A percentile compares a stretch with the other conserved stretches of the same genome.
These are phyloP conservation scores for Scelioninae gen. 1 DNA, from an alignment of 2,888 invertebrate genomes.

Conservation along the genomic window DNA sequence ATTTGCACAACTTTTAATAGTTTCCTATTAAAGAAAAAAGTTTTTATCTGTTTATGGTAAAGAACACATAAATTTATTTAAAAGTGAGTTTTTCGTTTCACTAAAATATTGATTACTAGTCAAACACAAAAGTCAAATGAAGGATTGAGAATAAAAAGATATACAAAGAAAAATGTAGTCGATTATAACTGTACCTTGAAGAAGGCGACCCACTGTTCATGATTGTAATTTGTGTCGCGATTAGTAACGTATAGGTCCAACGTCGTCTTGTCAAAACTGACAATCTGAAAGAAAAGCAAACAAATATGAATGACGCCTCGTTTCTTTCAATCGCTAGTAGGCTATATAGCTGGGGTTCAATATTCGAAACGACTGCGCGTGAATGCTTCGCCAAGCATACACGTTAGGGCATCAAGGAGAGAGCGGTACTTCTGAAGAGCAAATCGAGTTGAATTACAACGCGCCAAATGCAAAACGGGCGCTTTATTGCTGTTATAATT, in stretches of 20 bases:
- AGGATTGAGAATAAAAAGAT: conserved; percentile 18
- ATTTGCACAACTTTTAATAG: no score
- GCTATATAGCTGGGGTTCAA: conserved; percentile 34
- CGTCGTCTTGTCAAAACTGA: conserved; percentile 85
- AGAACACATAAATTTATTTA: no score
- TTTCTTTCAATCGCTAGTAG: conserved; percentile 57
- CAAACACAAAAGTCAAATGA: conserved; percentile 14
- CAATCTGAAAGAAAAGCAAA: conserved; percentile 83
- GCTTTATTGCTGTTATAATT: conserved; percentile 70
- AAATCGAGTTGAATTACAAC: conserved; percentile 69
- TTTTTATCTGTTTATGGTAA: no score
- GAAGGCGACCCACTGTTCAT: conserved; percentile 90
- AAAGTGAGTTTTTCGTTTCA: conserved; percentile 15
- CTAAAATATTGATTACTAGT: conserved; percentile 35
- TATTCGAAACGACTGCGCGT: conserved; percentile 39
- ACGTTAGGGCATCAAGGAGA: conserved; percentile 39
- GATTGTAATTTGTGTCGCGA: conserved; percentile 88
- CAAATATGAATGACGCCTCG: conserved; percentile 58
- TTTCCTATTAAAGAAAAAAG: no score
- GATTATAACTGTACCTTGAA: conserved; percentile 86
- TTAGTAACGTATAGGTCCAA: conserved; percentile 85
- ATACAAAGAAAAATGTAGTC: conserved; percentile 22
- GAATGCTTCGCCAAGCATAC: conserved; percentile 25
- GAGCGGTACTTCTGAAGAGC: conserved; percentile 51
- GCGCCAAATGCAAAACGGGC: conserved; percentile 66